Evolutionary conservation across 1,140 invertebrate species (phyloP), one percentile per base, ranked within the genome.

Genomic region (Gryon sp.): DNA sequence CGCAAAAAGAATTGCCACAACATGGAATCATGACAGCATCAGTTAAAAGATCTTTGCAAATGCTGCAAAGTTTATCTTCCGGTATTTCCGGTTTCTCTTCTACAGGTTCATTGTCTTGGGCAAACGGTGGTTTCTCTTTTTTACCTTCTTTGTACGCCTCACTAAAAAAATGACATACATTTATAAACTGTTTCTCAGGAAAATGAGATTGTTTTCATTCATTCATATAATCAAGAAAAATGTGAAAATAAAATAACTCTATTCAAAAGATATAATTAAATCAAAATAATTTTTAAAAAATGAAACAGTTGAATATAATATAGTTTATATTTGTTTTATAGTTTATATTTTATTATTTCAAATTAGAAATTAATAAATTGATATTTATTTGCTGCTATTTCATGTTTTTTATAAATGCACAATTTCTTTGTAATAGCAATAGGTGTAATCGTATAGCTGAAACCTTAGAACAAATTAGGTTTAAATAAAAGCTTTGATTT

Each of bases 1-100:
- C 98, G 90, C 98, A 99, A 89, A 98, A 99, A 16, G 97, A 98
- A 86, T 97, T 97, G 11, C 97, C 97, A 88, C 98, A 99, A 84
- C 98, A 99, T 1, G 96, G 96, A 85, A 98, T 97, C 91, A 99
- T 94, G 8, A 99, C 97, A 50, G 98, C 97, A 90, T 99, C 98
- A 0, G 93, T 94, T 48, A 99, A 90, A n/a, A 99, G 87, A 88
- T 98, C 96, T 46, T 96, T 93, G 87, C 98, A 99, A 26, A 99
- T 92, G 28, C 92, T 94, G 87, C 98, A 99, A 28, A 96, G 88
- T 18, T 99, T 88, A 84, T 99, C 97, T 73, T 96, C 94, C 0
- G 97, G 97, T 62, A 98, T 95, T 82, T 94, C 92, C 5, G 94
- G 92, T 81, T 93, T 93, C 55, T 91, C 90, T 36, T 89, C 85